Conservation (phyloP, 2,113 vertebrate genomes). For the Oxyura jamaicensis region DNA sequence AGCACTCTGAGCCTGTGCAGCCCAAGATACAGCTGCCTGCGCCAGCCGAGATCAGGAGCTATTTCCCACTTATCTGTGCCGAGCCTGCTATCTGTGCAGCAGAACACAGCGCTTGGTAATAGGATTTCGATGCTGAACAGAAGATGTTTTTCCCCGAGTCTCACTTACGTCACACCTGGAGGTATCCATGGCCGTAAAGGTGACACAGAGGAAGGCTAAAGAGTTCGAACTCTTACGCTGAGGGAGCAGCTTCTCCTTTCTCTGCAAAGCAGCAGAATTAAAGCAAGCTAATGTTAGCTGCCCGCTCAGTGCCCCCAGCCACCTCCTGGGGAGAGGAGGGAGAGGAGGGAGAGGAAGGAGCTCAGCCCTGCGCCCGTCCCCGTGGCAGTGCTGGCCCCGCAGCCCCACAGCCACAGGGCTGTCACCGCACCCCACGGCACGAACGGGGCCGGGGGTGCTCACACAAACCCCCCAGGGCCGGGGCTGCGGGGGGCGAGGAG, state of each 20-base stretch:
- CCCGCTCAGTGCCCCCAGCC: not conserved
- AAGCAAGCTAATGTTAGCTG: not conserved
- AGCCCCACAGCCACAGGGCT: not conserved
- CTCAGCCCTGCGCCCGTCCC: not conserved
- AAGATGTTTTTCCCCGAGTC: not conserved
- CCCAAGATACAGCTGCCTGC: not conserved
- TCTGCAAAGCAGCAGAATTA: conserved; percentile 24
- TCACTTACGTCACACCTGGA: conserved; percentile 20
- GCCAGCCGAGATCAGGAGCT: not conserved
- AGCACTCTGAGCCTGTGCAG: not conserved
- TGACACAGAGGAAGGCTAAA: conserved; percentile 38
- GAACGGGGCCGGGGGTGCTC: rapidly evolving
- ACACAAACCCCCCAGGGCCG: not conserved
- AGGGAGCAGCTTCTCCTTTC: conserved; percentile 20
- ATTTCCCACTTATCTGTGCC: not conserved
- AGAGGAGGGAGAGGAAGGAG: not conserved
- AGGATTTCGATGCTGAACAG: conserved; percentile 37
- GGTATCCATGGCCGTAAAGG: not conserved
- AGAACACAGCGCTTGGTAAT: not conserved
- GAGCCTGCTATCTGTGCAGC: not conserved
- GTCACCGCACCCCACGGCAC: not conserved
- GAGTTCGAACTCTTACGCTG: not conserved
- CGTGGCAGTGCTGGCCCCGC: rapidly evolving
- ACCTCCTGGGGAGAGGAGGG: not conserved
- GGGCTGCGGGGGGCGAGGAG: not conserved